Conservation (phyloP, 2,113 vertebrate genomes). For the Tetrax tetrax region DNA sequence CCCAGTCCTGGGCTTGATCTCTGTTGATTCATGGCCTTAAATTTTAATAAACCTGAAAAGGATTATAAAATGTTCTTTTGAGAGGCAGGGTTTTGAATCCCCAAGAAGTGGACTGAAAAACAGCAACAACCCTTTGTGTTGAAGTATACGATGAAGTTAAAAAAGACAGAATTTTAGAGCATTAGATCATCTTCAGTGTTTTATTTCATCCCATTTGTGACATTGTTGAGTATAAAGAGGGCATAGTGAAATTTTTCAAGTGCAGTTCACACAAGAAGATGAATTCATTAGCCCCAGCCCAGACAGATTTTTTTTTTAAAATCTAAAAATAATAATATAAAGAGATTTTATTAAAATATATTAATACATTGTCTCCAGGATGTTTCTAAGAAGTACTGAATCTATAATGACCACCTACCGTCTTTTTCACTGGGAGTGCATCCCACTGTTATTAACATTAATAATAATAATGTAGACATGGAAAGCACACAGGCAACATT, state of each 20-base stretch:
- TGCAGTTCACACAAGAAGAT: constrained; percentile 3
- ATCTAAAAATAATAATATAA: constrained; percentile 43
- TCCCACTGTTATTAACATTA: constrained; percentile 24
- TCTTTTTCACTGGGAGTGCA: constrained; percentile 6
- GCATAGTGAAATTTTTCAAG: constrained; percentile 22
- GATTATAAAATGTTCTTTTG: background rate
- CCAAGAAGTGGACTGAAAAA: background rate
- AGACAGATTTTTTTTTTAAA: background rate
- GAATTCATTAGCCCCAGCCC: constrained; percentile 40
- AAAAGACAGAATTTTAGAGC: background rate
- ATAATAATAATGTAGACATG: background rate
- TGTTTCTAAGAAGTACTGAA: constrained; percentile 35
- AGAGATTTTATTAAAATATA: background rate
- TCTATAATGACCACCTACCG: constrained; percentile 22
- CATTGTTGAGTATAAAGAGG: background rate
- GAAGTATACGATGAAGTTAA: background rate
- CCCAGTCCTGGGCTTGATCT: background rate
- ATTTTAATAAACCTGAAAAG: background rate
- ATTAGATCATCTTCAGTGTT: background rate
- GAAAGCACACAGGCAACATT: constrained; percentile 9
- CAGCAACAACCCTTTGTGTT: background rate
- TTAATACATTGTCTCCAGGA: background rate
- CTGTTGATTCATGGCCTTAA: background rate
- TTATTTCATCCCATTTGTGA: constrained; percentile 3
- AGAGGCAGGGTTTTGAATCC: background rate